Conservation (phyloP, 2,888 invertebrate species). For the Chydorus sphaericus region DNA sequence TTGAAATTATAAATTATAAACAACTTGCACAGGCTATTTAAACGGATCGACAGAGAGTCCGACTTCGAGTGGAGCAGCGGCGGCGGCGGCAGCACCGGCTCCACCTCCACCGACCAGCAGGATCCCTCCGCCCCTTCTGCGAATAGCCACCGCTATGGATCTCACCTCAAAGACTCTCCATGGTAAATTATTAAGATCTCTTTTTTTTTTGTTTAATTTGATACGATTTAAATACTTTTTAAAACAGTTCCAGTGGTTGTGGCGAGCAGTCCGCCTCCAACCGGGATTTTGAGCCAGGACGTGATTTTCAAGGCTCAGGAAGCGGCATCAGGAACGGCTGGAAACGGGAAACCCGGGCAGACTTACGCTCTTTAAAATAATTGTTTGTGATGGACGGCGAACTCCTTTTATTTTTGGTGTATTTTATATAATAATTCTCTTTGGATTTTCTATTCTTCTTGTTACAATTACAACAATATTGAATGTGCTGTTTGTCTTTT, state of each 20-base stretch:
- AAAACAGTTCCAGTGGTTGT: neutral
- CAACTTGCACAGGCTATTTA: neutral
- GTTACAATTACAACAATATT: neutral
- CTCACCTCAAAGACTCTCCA: neutral
- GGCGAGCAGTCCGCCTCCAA: conserved; percentile 4
- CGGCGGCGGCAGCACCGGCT: neutral
- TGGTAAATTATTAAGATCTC: neutral
- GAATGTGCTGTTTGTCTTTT: neutral
- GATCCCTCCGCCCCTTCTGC: neutral
- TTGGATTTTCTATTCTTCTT: no score
- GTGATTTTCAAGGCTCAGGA: neutral
- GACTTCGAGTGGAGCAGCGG: no score
- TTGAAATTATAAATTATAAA: no score
- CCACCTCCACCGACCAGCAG: neutral
- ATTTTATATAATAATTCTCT: neutral
- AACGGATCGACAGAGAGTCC: neutral
- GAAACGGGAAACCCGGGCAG: neutral
- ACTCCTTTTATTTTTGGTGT: neutral
- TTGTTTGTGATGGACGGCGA: no score
- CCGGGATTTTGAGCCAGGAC: neutral
- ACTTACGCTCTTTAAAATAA: neutral
- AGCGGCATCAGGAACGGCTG: neutral
- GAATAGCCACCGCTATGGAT: neutral
- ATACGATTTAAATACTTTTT: neutral
- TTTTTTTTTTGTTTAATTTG: neutral